Evolutionary conservation across 2,797 vertebrate species (phyloP), one percentile per base, ranked within the genome.

Genomic region (Cyclura pinguis): DNA sequence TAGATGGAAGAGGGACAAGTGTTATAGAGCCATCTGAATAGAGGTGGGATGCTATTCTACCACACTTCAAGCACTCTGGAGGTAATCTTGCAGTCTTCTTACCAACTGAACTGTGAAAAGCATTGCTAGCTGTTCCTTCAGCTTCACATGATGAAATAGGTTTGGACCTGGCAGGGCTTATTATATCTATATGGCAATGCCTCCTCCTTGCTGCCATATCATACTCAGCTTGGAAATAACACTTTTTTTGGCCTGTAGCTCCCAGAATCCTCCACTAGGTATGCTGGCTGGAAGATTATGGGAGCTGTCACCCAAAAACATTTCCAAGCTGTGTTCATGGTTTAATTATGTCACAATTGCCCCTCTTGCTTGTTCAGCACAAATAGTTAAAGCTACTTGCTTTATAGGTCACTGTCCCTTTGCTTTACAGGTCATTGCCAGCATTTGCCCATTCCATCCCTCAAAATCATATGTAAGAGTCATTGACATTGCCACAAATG

Each of bases 381-480:
- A 32, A 64, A n/a, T 22, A n/a, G 84, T 55, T 32, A 85, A 73
- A 85, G 10, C 72, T 27, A 67, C 4, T 80, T 59, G 80, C 38
- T 62, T 74, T 59, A 47, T 80, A 27, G 32, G 47, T 27, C 22
- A 24, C 29, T 3, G 5, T 78, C 9, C 50, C 24, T 69, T 82
- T 64, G 81, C 32, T 52, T 77, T 64, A 35, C 55, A 42, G 24
- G 67, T 32, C 35, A 35, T 27, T 38, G 74, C 38, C 35, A 32
- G 5, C 77, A 89, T 76, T 93, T 93, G 67, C 42, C 77, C 35
- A 78, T 85, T 87, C 72, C 42, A 86, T 86, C 72, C 59, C 78
- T 89, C 78, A 93, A 94, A 84, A 57, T 72, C 80, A 88, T 62
- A 50, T 69, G 77, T 20, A 67, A 92, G 20, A 6, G 76, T 59